Conservation (phyloP, 2,113 vertebrate species). For the Pogona vitticeps region DNA sequence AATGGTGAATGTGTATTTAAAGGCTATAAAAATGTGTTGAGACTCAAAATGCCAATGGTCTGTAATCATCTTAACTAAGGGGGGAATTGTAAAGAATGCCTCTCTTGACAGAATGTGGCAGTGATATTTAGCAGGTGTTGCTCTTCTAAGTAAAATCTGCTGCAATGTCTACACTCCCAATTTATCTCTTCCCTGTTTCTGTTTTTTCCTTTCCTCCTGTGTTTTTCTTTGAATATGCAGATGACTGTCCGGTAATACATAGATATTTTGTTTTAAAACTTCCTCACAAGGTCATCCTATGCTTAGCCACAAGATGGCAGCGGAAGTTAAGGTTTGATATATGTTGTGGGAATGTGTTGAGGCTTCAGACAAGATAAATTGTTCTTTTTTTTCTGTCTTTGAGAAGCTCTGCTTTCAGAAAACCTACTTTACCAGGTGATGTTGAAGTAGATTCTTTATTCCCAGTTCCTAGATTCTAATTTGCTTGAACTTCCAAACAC, state of each 20-base stretch:
- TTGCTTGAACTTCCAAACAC: no score
- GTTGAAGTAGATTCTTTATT: no score
- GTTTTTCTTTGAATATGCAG: not conserved
- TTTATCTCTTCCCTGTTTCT: not conserved
- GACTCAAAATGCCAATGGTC: not conserved
- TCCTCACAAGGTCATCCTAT: conserved; percentile 20
- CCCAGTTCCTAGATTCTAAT: no score
- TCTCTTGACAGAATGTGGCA: not conserved
- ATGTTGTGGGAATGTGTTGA: not conserved
- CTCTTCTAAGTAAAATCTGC: not conserved
- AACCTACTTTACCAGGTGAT: not conserved
- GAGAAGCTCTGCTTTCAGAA: not conserved
- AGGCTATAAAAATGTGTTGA: not conserved
- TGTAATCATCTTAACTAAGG: not conserved
- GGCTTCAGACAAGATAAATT: not conserved
- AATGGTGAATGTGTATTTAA: not conserved
- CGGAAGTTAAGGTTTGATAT: conserved; percentile 45
- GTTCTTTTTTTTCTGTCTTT: accelerated
- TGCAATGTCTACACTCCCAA: not conserved
- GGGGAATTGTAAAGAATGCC: not conserved
- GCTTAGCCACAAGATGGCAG: conserved; percentile 72
- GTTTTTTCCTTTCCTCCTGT: not conserved
- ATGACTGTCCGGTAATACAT: not conserved
- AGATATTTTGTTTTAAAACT: not conserved
- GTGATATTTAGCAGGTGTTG: not conserved